Conservation (phyloP, 2,888 invertebrate genomes). For the Steinernema carpocapsae region DNA sequence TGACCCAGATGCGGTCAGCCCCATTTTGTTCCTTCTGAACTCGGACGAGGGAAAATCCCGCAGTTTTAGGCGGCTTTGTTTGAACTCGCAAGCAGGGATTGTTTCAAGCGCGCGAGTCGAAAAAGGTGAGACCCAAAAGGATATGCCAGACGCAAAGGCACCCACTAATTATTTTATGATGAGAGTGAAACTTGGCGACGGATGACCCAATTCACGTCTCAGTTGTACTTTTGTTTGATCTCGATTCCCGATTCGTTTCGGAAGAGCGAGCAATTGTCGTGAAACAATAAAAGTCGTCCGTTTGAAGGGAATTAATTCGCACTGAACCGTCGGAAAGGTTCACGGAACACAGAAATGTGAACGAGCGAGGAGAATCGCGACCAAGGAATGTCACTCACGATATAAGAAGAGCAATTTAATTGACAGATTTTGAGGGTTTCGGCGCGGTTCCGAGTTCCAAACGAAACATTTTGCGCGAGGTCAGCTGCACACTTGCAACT, state of each 20-base stretch:
- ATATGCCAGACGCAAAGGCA: too few relatives aligned
- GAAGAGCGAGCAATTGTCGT: background rate
- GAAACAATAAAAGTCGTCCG: background rate
- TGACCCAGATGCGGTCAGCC: slow-evolving; percentile 35
- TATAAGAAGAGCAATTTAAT: too few relatives aligned
- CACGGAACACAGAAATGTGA: too few relatives aligned
- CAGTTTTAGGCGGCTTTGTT: slow-evolving; percentile 1
- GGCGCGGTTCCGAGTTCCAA: too few relatives aligned
- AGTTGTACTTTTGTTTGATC: slow-evolving; percentile 24
- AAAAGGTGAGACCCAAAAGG: background rate
- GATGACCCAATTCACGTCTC: background rate
- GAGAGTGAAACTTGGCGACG: slow-evolving; percentile 29
- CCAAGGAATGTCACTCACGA: too few relatives aligned
- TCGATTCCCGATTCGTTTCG: slow-evolving; percentile 21
- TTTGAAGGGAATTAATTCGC: too few relatives aligned
- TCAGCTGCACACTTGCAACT: too few relatives aligned
- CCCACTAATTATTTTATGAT: background rate
- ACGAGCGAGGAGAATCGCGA: too few relatives aligned
- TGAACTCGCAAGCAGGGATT: background rate
- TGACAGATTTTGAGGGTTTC: too few relatives aligned
- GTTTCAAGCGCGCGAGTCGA: background rate
- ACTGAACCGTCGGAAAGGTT: too few relatives aligned
- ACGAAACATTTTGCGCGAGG: too few relatives aligned
- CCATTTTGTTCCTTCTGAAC: slow-evolving; percentile 31
- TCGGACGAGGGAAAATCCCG: slow-evolving; percentile 4